Conservation (phyloP, 2,888 invertebrate genomes). For the Drosophila lutescens region DNA sequence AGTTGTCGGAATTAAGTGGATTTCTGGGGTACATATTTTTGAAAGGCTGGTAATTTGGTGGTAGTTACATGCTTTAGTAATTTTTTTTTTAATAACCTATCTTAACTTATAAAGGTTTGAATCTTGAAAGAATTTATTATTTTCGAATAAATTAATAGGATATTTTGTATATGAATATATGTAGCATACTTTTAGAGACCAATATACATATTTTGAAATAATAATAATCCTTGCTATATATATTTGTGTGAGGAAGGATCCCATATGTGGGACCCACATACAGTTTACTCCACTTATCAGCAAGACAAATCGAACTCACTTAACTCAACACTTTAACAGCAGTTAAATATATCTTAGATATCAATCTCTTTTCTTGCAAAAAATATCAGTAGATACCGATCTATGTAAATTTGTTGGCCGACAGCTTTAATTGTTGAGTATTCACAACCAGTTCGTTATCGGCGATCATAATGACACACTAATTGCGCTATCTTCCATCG, state of each 20-base stretch:
- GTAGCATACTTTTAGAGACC: too few species aligned
- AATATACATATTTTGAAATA: too few species aligned
- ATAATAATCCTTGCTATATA: too few species aligned
- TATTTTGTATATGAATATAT: too few species aligned
- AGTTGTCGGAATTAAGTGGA: not conserved
- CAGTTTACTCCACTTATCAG: not conserved
- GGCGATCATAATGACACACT: slow-evolving; percentile 44
- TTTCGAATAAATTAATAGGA: too few species aligned
- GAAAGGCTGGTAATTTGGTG: too few species aligned
- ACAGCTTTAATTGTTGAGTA: slow-evolving; percentile 19
- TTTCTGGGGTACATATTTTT: not conserved
- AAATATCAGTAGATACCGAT: not conserved
- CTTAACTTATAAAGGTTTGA: too few species aligned
- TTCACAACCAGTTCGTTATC: slow-evolving; percentile 36
- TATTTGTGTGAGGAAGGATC: not conserved
- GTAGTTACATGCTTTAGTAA: too few species aligned
- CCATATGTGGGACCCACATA: too few species aligned
- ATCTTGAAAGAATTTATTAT: too few species aligned
- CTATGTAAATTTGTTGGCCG: slow-evolving; percentile 20
- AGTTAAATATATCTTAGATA: slow-evolving; percentile 1
- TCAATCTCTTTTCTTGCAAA: not conserved
- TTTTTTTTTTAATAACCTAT: too few species aligned
- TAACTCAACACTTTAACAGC: not conserved
- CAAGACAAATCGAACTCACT: not conserved
- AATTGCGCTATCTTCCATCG: slow-evolving; percentile 44